phyloP scores from a whole-genome alignment of 2,113 vertebrate genomes.

The Pygoscelis adeliae region DNA sequence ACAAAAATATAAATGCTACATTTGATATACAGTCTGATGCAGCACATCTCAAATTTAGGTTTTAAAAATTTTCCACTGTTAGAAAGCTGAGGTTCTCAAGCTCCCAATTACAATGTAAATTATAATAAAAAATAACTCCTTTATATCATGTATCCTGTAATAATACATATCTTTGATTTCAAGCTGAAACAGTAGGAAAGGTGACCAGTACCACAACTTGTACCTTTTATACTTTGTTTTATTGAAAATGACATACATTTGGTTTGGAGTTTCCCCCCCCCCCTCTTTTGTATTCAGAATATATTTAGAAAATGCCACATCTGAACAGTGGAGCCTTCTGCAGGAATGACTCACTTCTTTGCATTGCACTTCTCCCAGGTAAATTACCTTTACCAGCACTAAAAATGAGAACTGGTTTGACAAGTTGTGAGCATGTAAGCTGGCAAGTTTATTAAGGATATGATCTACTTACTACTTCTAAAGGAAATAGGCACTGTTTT shows the following conservation, averaged over 20 bases:
- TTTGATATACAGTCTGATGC: not conserved
- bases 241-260: not conserved
- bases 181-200: not conserved
- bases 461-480: not conserved
- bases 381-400: conserved; percentile 28
- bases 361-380: not conserved
- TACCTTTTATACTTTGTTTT: not conserved
- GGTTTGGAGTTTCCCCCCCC: not conserved
- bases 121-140: not conserved
- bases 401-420: not conserved
- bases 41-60: not conserved
- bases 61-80: not conserved
- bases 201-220: not conserved
- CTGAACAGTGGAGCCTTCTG: not conserved
- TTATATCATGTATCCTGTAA: not conserved
- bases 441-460: not conserved
- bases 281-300: not conserved
- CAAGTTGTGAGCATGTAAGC: not conserved
- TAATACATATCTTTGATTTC: not conserved
- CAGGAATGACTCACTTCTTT: not conserved
- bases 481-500: not conserved
- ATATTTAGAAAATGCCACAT: not conserved
- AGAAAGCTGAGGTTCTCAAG: not conserved
- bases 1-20: not conserved
- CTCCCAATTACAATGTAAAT: not conserved